phyloP scores from a whole-genome alignment of 2,113 vertebrate species.

The Scomber colias region DNA sequence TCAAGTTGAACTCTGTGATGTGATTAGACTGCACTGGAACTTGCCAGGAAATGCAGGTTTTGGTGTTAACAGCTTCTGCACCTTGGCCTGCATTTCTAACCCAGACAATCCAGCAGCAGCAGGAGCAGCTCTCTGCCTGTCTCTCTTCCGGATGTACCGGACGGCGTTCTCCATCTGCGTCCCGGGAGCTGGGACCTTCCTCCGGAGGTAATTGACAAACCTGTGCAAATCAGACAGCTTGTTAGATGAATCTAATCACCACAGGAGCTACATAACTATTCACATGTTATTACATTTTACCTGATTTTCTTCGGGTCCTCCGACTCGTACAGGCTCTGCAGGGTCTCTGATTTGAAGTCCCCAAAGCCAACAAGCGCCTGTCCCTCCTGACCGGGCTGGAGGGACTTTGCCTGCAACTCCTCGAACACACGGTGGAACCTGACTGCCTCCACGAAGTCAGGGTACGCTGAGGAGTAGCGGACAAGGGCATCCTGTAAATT shows the following conservation, averaged over 20 bases:
- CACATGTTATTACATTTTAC: background rate
- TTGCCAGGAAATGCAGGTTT: background rate
- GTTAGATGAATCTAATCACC: too few relatives aligned
- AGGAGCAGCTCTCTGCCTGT: background rate
- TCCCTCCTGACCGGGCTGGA: background rate
- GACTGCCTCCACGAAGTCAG: too few relatives aligned
- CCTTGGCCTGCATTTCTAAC: background rate
- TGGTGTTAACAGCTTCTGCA: background rate
- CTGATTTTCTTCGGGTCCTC: background rate
- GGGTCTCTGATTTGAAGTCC: constrained; percentile 9
- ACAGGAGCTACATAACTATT: background rate
- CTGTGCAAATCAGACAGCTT: too few relatives aligned
- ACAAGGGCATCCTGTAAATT: too few relatives aligned
- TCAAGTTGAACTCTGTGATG: background rate
- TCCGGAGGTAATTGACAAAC: background rate
- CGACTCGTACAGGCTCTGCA: background rate
- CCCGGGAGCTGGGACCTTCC: background rate
- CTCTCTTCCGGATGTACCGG: background rate
- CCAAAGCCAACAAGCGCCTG: constrained; percentile 10
- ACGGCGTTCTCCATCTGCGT: background rate
- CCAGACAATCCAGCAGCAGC: background rate
- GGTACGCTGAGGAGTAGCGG: too few relatives aligned
- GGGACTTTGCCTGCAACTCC: too few relatives aligned
- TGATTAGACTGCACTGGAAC: too few relatives aligned
- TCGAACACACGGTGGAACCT: too few relatives aligned